Evolutionary conservation across 1,140 invertebrate species (phyloP).

Genomic region (Lasioglossum albipes): DNA sequence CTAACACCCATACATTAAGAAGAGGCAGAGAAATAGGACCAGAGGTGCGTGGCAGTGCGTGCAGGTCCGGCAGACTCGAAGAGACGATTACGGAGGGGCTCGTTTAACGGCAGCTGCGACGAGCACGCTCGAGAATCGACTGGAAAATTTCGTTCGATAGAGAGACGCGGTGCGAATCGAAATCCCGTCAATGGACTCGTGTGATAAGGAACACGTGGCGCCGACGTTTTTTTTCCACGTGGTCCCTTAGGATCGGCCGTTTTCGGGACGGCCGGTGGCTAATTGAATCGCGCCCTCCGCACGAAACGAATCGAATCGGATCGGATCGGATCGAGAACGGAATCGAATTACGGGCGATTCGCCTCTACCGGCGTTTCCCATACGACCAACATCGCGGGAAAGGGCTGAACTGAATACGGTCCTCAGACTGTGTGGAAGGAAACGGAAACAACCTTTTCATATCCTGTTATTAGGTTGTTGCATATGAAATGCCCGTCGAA

Average conservation of each 20-base stretch:
- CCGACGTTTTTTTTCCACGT: background rate
- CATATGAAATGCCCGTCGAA: no score
- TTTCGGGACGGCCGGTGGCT: background rate
- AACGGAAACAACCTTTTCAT: no score
- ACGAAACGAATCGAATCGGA: background rate
- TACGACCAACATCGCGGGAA: no score
- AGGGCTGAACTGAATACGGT: background rate
- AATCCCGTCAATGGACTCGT: slow-evolving; percentile 14
- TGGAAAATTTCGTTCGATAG: background rate
- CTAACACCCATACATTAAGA: no score
- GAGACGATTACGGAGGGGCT: slow-evolving; percentile 22
- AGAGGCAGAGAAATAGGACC: no score
- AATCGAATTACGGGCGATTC: slow-evolving; percentile 13
- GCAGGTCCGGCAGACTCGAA: background rate
- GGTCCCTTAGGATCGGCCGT: no score
- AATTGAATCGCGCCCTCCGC: slow-evolving; percentile 27
- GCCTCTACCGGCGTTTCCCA: background rate
- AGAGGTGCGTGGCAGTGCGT: no score
- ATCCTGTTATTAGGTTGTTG: no score
- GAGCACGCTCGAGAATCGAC: slow-evolving; percentile 12
- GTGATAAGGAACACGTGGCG: slow-evolving; percentile 49
- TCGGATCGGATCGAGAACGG: slow-evolving; percentile 16
- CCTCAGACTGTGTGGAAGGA: background rate
- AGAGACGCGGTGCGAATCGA: background rate
- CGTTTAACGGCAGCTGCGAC: slow-evolving; percentile 45